phyloP scores from a whole-genome alignment of 2,113 vertebrate genomes.

The Lasiurus cinereus region DNA sequence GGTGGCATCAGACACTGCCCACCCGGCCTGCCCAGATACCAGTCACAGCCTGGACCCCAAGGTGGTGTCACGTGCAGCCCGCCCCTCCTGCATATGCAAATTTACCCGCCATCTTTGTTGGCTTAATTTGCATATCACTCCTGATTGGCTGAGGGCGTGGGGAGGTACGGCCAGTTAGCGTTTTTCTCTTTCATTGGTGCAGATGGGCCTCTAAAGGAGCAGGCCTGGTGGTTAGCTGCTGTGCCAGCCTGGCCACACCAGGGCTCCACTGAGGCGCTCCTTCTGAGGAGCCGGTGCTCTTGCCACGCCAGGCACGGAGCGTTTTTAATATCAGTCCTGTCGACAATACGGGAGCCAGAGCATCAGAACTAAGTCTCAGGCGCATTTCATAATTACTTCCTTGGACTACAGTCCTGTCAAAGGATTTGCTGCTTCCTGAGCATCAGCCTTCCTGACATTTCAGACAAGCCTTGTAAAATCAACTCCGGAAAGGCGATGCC shows the following conservation, averaged over 20 bases:
- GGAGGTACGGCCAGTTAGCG: too few species aligned
- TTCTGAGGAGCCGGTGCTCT: not conserved
- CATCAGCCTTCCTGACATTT: not conserved
- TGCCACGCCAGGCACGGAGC: not conserved
- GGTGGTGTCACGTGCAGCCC: too few species aligned
- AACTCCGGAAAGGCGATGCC: not conserved
- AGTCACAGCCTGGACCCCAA: too few species aligned
- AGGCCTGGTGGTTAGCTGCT: not conserved
- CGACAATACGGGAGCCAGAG: not conserved
- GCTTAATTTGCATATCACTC: too few species aligned
- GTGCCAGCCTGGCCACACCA: not conserved
- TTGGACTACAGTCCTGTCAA: not conserved
- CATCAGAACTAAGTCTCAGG: not conserved
- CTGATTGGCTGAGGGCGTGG: too few species aligned
- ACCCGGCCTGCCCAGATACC: too few species aligned
- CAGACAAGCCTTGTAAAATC: not conserved
- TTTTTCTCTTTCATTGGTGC: too few species aligned
- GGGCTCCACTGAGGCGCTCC: accelerated
- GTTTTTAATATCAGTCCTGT: not conserved
- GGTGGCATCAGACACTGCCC: too few species aligned
- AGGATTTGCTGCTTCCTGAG: not conserved
- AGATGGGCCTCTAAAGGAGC: not conserved
- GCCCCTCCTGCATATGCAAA: too few species aligned
- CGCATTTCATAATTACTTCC: not conserved
- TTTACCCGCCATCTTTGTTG: too few species aligned